Conservation (phyloP, 1,140 invertebrate genomes). For the Calliphora vicina region DNA sequence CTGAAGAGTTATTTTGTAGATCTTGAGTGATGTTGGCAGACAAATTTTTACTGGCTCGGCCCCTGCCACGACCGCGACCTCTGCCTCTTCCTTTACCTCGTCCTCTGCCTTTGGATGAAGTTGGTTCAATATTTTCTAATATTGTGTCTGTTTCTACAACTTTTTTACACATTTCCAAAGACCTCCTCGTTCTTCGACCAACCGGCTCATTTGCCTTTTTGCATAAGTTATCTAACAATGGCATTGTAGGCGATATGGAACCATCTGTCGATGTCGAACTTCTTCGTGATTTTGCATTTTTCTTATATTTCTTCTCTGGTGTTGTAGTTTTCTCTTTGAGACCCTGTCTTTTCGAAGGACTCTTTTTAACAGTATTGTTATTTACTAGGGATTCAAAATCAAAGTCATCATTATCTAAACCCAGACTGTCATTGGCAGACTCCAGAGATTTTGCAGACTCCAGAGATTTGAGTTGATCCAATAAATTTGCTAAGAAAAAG, state of each 20-base stretch:
- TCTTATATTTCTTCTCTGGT: constrained; percentile 1
- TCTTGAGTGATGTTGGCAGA: background rate
- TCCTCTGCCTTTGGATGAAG: background rate
- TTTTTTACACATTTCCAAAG: background rate
- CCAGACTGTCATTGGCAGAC: background rate
- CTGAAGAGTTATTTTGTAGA: background rate
- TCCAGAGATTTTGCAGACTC: background rate
- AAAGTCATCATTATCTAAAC: background rate
- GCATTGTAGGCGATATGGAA: background rate
- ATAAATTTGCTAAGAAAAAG: background rate
- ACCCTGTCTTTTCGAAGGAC: background rate
- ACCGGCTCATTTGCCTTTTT: background rate
- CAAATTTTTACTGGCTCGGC: background rate
- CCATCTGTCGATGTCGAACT: background rate
- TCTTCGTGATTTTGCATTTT: background rate
- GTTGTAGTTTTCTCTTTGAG: background rate
- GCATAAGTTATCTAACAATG: background rate
- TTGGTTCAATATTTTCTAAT: background rate
- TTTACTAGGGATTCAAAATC: background rate
- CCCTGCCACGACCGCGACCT: background rate
- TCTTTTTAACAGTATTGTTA: background rate
- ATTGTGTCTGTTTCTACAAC: background rate
- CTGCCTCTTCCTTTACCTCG: background rate
- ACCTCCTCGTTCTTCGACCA: background rate
- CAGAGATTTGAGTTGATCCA: background rate